These are phyloP conservation scores for Eueremaeus valkanovi DNA, from an alignment of 2,888 invertebrate species.

Conservation along the genomic window DNA sequence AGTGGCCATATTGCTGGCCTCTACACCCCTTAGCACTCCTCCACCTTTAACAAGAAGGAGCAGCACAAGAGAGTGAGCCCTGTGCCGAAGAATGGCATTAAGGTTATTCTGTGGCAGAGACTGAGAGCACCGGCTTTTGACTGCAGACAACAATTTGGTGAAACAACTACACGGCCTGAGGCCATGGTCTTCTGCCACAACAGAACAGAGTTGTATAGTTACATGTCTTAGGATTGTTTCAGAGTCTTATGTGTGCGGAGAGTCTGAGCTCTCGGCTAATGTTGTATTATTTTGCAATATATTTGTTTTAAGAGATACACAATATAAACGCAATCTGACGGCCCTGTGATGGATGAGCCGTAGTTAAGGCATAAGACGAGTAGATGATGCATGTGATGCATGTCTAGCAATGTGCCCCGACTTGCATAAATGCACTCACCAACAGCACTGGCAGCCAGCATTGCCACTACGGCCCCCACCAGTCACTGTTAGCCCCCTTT, in stretches of 20 bases:
- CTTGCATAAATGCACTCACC: neutral
- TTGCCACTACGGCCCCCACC: neutral
- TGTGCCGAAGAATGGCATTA: neutral
- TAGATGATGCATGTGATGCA: neutral
- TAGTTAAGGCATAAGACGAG: slow-evolving; percentile 13
- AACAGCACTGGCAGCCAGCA: neutral
- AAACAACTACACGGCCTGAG: slow-evolving; percentile 3
- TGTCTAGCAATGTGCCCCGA: slow-evolving; percentile 9
- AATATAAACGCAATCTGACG: slow-evolving; percentile 35
- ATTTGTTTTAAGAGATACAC: slow-evolving; percentile 34
- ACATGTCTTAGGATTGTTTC: neutral
- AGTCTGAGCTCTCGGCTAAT: neutral
- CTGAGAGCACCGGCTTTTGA: slow-evolving; percentile 11
- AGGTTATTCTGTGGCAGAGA: slow-evolving; percentile 27
- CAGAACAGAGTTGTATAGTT: neutral
- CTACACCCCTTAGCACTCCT: slow-evolving; percentile 32
- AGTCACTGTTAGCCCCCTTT: neutral
- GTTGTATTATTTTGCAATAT: slow-evolving; percentile 24
- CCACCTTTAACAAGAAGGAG: slow-evolving; percentile 33
- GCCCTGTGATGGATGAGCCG: slow-evolving; percentile 13
- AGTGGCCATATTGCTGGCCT: slow-evolving; percentile 20
- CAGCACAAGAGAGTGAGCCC: too few species aligned
- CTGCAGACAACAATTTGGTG: slow-evolving; percentile 28
- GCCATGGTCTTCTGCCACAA: neutral
- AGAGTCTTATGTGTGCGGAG: neutral